phyloP scores from a whole-genome alignment of 53 echinoderm and acorn worm genomes.

The Mesocentrotus franciscanus region DNA sequence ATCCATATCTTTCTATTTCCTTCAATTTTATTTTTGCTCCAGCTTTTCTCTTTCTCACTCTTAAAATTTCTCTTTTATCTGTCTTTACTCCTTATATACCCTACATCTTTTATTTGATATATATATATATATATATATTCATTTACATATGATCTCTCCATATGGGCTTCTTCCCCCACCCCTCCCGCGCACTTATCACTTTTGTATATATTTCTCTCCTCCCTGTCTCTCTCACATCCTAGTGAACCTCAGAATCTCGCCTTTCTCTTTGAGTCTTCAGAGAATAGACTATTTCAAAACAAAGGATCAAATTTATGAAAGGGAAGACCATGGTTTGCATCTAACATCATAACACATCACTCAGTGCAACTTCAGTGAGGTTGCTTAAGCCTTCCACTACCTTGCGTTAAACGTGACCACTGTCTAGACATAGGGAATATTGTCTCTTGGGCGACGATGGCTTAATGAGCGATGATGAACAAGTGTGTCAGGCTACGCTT shows the following conservation, averaged over 20 bases:
- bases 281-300: constrained; percentile 66
- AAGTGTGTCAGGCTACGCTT: constrained; percentile 21
- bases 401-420: not conserved
- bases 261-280: constrained; percentile 40
- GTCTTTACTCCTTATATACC: too few relatives aligned
- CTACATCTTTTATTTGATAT: too few relatives aligned
- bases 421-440: not conserved
- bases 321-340: constrained; percentile 61
- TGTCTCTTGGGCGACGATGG: not conserved
- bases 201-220: not conserved
- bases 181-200: not conserved
- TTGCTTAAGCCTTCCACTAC: constrained; percentile 12
- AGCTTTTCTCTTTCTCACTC: too few relatives aligned
- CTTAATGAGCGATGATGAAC: not conserved
- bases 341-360: constrained; percentile 71
- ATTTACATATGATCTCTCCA: not conserved
- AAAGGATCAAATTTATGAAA: constrained; percentile 70
- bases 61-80: too few relatives aligned
- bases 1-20: too few relatives aligned
- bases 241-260: not conserved
- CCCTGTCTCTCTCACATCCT: not conserved
- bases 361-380: constrained; percentile 6
- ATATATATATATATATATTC: not conserved
- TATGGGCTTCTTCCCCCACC: not conserved
- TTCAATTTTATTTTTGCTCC: too few relatives aligned